Percentiles rank a stretch among this genome's conserved stretches.
Conservation (phyloP, 2,113 vertebrate genomes). For the Macroglossus sobrinus region DNA sequence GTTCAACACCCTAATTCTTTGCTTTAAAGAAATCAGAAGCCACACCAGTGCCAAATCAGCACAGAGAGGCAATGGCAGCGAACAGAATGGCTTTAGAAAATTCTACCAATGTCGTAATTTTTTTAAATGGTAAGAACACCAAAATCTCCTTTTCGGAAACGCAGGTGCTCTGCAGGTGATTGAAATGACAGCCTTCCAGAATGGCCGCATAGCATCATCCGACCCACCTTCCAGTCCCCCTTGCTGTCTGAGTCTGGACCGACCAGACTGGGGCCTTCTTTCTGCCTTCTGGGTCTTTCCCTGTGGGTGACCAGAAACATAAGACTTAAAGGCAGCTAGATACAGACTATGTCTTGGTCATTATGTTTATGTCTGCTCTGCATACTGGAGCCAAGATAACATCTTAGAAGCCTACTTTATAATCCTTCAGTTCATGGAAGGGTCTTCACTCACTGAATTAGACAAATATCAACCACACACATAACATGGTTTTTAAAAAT, state of each 20-base stretch:
- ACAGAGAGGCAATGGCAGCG: accelerated
- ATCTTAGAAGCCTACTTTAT: neutral
- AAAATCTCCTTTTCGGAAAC: neutral
- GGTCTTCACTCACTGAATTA: neutral
- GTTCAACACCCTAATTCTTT: neutral
- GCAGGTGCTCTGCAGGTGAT: neutral
- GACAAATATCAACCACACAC: neutral
- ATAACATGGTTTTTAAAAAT: neutral
- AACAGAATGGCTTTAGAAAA: neutral
- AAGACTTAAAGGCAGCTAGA: neutral
- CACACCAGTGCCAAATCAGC: neutral
- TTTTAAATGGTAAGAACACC: neutral
- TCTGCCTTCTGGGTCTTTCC: neutral
- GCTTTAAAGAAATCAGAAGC: neutral
- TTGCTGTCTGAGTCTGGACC: neutral
- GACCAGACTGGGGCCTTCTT: neutral
- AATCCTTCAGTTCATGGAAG: neutral
- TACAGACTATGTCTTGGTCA: neutral
- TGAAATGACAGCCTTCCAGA: accelerated
- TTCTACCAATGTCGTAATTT: neutral
- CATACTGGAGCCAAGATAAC: neutral
- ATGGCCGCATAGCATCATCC: accelerated
- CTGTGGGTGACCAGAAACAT: neutral
- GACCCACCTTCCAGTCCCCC: neutral
- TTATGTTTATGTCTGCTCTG: neutral